Evolutionary conservation across 2,888 invertebrate species (phyloP), one percentile per base, ranked within the genome.

Genomic region (Timema podura): DNA sequence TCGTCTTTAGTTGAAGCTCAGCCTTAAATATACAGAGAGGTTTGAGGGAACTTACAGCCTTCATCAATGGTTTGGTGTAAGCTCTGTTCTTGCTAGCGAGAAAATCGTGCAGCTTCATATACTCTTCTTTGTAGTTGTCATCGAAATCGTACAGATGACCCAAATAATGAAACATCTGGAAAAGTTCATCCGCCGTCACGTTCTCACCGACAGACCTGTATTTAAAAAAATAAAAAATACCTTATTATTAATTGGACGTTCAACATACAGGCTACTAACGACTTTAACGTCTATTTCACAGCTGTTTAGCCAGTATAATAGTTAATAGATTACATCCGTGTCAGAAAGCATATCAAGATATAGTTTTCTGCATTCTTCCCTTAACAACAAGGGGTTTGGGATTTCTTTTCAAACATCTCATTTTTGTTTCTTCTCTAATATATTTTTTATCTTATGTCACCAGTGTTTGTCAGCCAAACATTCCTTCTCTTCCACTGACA

Each of bases 1-100:
- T 51, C 11, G 51, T 51, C 2, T n/a, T 3, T 51, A 51, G n/a
- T 11, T 51, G 11, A 51, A 30, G 45, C 44, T 10, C 44, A 8
- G 44, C 5, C 44, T 5, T 44, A 61, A 44, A 61, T 13, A 9
- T 61, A 57, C 15, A 10, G 11, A 30, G 10, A 30, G 9, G 64
- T 69, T 68, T 71, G 75, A 71, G 44, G 59, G 72, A 51, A 73
- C 81, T 79, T 74, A 72, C 74, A n/a, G 75, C 72, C 68, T 78
- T 73, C 6, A 79, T 71, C 30, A 30, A 2, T 30, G 30, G 30
- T 30, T 30, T 30, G 48, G 78, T 74, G 64, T 74, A 70, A n/a
- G 75, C 75, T 2, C 75, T 65, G 45, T 75, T 76, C 10, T 47
- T 48, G 11, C 15, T 61, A 44, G 73, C 73, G 46, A 81, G 74